phyloP scores from a whole-genome alignment of 2,888 invertebrate genomes.

The Pseudococcus longispinus region DNA sequence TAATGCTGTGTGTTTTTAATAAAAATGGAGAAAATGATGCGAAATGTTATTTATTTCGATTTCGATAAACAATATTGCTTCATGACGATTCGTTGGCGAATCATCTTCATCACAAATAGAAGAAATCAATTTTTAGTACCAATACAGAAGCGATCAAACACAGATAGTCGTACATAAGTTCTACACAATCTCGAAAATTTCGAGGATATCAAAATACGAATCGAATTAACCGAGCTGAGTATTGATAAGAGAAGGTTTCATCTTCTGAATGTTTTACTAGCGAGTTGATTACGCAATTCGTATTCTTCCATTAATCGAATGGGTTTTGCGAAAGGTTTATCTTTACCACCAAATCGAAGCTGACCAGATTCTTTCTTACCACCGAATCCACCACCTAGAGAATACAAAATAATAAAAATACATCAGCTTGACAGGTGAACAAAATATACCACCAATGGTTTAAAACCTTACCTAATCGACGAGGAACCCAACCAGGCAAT shows the following conservation, averaged over 20 bases:
- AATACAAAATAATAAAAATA: conserved; percentile 58
- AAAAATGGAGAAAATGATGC: background rate
- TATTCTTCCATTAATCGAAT: conserved; percentile 61
- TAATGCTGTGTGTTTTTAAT: conserved; percentile 7
- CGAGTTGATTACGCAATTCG: conserved; percentile 18
- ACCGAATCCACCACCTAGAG: conserved; percentile 80
- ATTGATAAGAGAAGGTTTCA: background rate
- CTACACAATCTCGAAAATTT: background rate
- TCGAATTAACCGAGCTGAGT: background rate
- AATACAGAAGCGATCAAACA: too few relatives aligned
- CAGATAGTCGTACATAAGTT: background rate
- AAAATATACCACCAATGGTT: background rate
- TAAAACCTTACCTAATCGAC: conserved; percentile 70
- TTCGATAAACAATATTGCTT: background rate
- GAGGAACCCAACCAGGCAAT: conserved; percentile 81
- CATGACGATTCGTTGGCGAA: background rate
- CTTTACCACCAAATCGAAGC: conserved; percentile 82
- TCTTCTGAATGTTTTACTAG: background rate
- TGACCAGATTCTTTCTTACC: conserved; percentile 88
- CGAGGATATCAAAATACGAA: background rate
- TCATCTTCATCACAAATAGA: too few relatives aligned
- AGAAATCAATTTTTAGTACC: too few relatives aligned
- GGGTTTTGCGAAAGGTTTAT: conserved; percentile 77
- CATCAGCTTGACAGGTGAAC: background rate
- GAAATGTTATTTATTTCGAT: background rate